Evolutionary conservation across 1,140 invertebrate species (phyloP).

Genomic region (Sinonovacula constricta): DNA sequence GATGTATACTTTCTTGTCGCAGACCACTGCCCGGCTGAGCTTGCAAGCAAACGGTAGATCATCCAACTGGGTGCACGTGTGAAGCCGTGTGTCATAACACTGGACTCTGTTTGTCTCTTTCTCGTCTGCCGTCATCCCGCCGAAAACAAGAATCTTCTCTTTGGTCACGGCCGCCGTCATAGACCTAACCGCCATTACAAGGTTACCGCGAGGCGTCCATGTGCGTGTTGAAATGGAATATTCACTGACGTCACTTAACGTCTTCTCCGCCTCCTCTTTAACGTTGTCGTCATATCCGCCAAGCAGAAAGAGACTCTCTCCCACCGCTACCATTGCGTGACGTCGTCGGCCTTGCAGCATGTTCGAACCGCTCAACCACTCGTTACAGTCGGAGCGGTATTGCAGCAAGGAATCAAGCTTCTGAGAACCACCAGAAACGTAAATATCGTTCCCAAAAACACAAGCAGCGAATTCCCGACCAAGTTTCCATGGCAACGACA

Average conservation of each 20-base stretch:
- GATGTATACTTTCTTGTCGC: constrained; percentile 60
- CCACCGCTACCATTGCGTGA: constrained; percentile 66
- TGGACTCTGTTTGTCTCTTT: constrained; percentile 63
- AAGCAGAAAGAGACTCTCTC: constrained; percentile 60
- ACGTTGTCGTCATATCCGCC: constrained; percentile 65
- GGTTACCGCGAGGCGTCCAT: constrained; percentile 55
- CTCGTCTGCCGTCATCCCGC: constrained; percentile 61
- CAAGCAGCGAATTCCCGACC: constrained; percentile 65
- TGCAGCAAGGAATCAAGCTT: constrained; percentile 64
- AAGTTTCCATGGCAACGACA: constrained; percentile 61
- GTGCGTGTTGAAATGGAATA: constrained; percentile 58
- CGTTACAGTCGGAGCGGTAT: constrained; percentile 66
- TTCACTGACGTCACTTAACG: constrained; percentile 56
- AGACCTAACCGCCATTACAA: constrained; percentile 58
- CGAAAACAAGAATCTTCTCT: constrained; percentile 66
- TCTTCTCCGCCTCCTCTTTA: constrained; percentile 57
- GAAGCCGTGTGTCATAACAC: constrained; percentile 60
- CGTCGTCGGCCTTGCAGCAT: constrained; percentile 60
- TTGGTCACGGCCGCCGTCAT: constrained; percentile 64
- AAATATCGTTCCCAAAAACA: constrained; percentile 69
- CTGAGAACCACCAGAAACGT: constrained; percentile 67
- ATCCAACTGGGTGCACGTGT: constrained; percentile 44
- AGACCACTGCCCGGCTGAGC: constrained; percentile 56
- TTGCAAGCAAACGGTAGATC: constrained; percentile 60
- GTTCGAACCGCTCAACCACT: constrained; percentile 62